Conservation (phyloP, 1,140 invertebrate species). For the Bacillus rossius region DNA sequence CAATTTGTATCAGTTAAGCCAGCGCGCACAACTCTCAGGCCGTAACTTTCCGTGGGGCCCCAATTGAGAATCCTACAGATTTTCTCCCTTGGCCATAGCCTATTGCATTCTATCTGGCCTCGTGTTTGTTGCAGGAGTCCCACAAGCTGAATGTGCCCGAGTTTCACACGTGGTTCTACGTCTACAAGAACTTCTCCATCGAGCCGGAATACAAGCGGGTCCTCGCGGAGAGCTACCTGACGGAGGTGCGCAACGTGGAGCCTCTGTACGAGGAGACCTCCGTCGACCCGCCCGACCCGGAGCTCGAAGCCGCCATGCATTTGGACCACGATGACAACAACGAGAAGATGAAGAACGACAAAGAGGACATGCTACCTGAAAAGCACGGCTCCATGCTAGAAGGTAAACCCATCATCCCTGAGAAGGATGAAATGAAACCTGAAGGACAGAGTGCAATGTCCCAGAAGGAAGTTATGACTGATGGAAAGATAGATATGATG, state of each 20-base stretch:
- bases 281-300: background rate
- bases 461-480: background rate
- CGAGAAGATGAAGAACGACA: too few species aligned
- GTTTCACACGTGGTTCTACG: slow-evolving; percentile 57
- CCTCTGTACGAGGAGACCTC: background rate
- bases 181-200: slow-evolving; percentile 55
- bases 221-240: slow-evolving; percentile 50
- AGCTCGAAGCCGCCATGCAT: background rate
- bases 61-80: too few species aligned
- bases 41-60: too few species aligned
- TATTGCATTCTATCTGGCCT: too few species aligned
- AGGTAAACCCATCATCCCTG: background rate
- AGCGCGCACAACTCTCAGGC: too few species aligned
- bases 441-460: background rate
- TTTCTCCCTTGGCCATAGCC: too few species aligned
- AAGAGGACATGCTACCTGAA: too few species aligned
- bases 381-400: background rate
- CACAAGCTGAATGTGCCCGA: slow-evolving; percentile 45
- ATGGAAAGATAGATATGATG: background rate
- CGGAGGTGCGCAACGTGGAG: slow-evolving; percentile 42
- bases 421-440: background rate
- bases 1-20: too few species aligned
- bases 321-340: too few species aligned
- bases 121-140: slow-evolving; percentile 23
- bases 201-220: slow-evolving; percentile 51